Conservation (phyloP, 2,113 vertebrate species). For the Callospermophilus lateralis region DNA sequence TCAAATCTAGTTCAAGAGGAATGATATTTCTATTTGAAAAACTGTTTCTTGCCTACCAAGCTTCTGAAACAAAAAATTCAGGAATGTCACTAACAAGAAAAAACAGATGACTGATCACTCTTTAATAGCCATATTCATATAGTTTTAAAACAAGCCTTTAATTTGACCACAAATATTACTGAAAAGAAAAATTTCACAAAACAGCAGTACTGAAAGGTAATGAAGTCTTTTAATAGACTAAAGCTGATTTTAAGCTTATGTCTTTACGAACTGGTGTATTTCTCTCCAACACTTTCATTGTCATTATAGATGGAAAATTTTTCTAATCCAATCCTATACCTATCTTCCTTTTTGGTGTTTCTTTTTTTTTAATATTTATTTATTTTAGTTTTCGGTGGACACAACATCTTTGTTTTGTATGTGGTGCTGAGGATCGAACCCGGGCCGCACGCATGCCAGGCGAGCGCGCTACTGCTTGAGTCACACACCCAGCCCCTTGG, state of each 20-base stretch:
- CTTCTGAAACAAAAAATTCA: conserved; percentile 40
- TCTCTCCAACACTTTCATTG: not conserved
- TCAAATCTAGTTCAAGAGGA: not conserved
- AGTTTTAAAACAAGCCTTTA: not conserved
- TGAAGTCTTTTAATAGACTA: not conserved
- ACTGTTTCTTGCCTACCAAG: not conserved
- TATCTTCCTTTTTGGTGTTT: not conserved
- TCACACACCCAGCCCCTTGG: too few species aligned
- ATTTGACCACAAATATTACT: not conserved
- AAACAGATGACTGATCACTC: not conserved
- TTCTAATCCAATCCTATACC: not conserved
- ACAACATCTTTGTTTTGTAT: too few species aligned
- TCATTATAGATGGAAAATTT: not conserved
- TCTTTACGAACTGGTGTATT: not conserved
- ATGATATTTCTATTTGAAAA: not conserved
- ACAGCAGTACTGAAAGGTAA: not conserved
- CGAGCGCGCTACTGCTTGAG: too few species aligned
- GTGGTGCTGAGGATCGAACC: too few species aligned
- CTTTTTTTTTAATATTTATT: too few species aligned
- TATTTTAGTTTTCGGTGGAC: too few species aligned
- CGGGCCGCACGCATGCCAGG: too few species aligned
- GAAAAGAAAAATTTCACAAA: not conserved
- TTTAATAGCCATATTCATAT: not conserved
- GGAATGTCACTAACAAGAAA: not conserved
- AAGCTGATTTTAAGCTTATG: not conserved